Evolutionary conservation across 2,888 invertebrate species (phyloP).

Genomic region (Allophyes oxyacanthae): DNA sequence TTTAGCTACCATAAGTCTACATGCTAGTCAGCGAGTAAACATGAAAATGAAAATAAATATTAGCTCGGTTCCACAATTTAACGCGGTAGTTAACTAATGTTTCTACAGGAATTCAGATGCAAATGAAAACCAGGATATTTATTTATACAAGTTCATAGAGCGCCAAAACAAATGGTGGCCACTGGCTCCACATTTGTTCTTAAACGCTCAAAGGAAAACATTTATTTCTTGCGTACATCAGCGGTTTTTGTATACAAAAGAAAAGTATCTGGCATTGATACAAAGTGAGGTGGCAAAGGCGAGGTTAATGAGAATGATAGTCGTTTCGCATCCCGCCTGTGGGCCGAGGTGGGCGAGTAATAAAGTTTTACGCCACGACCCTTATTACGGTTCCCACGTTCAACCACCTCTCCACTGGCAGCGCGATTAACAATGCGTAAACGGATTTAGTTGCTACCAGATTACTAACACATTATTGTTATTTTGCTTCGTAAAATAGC

Average conservation of each 20-base stretch:
- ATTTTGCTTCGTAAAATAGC: conserved; percentile 23
- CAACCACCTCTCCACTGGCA: conserved; percentile 71
- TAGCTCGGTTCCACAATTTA: too few relatives aligned
- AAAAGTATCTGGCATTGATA: conserved; percentile 74
- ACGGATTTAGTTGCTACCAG: conserved; percentile 74
- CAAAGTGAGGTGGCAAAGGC: conserved; percentile 71
- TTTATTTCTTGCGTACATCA: conserved; percentile 39
- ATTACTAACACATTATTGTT: conserved; percentile 44
- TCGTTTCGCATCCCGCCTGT: conserved; percentile 78
- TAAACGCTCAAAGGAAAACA: conserved; percentile 6
- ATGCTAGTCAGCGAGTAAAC: too few relatives aligned
- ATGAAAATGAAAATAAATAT: too few relatives aligned
- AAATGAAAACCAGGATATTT: too few relatives aligned
- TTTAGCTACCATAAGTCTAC: too few relatives aligned
- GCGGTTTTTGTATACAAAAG: conserved; percentile 59
- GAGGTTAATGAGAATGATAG: conserved; percentile 84
- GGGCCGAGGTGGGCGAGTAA: conserved; percentile 76
- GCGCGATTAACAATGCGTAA: conserved; percentile 80
- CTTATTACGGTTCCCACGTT: conserved; percentile 77
- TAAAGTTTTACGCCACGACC: conserved; percentile 83
- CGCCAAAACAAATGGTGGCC: too few relatives aligned
- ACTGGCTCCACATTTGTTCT: too few relatives aligned
- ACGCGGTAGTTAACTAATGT: too few relatives aligned
- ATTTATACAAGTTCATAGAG: too few relatives aligned
- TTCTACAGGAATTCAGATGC: too few relatives aligned